Percentiles rank a stretch among this genome's conserved stretches.
Evolutionary conservation across 2,113 vertebrate species (phyloP).

Genomic region (Apodemus speciosus): DNA sequence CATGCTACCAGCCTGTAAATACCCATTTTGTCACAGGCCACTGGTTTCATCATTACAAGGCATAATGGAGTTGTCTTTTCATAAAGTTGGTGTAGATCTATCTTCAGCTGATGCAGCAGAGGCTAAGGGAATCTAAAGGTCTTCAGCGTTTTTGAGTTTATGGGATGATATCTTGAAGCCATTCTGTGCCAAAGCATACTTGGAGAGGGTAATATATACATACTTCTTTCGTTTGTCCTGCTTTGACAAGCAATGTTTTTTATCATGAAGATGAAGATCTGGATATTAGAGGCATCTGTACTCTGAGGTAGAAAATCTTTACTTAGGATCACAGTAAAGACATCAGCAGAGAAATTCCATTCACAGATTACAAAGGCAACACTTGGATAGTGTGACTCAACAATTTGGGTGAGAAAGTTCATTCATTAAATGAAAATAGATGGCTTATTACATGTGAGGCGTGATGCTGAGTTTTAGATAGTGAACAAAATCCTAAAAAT

Average conservation of each 20-base stretch:
- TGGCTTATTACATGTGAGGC: background rate
- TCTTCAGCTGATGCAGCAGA: conserved; percentile 62
- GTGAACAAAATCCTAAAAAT: background rate
- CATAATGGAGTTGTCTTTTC: conserved; percentile 50
- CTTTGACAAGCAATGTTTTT: background rate
- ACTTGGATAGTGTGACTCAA: background rate
- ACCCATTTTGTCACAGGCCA: conserved; percentile 64
- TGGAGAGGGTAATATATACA: background rate
- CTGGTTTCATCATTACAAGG: conserved; percentile 64
- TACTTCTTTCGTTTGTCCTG: background rate
- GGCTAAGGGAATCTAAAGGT: conserved; percentile 41
- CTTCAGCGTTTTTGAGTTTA: conserved; percentile 13
- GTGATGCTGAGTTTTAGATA: background rate
- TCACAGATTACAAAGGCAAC: background rate
- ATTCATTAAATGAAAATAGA: background rate
- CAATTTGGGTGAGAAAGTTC: conserved; percentile 7
- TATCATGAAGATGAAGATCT: background rate
- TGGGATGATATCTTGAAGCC: conserved; percentile 40
- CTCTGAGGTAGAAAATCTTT: background rate
- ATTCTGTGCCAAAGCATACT: conserved; percentile 28
- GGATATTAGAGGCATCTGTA: conserved; percentile 11
- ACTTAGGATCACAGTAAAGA: background rate
- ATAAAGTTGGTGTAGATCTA: conserved; percentile 61
- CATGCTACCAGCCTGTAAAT: conserved; percentile 40
- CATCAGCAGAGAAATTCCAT: background rate